Evolutionary conservation across 2,888 invertebrate genomes (phyloP), one percentile per base, ranked within the genome.

Genomic region (Melanostoma scalare): DNA sequence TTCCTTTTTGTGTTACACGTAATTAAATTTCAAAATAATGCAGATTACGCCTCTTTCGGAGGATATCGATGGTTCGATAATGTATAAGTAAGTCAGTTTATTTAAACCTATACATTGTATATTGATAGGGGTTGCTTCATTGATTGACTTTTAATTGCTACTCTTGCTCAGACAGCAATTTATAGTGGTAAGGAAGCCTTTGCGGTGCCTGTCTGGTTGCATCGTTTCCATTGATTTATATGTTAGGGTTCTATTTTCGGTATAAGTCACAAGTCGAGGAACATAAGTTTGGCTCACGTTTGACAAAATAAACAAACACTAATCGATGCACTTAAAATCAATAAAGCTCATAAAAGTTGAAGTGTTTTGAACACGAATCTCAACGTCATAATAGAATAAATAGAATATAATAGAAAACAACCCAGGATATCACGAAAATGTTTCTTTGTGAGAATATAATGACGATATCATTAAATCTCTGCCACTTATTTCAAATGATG

Each of bases 161-260:
- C 42, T 63, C 46, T 50, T 46, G 63, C 36, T 8, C 6, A 42
- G 31, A 20, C 10, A 38, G 48, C 30, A n/a, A 58, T 42, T 36
- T 68, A 36, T 50, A 61, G 20, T 20, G 20, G 20, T 6, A 10
- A 40, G 48, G 50, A 68, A 79, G 55, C 55, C 48, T 38, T 55
- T 3, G 6, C 40, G 55, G 31, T 79, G 60, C 68, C 50, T 44
- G 33, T 10, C 31, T 10, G 44, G 30, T 38, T 60, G 75, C 58
- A 71, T 71, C 76, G 67, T 71, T 63, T 65, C 53, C 76, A 75
- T 81, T 68, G 65, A 61, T 67, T 71, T 60, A 65, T 36, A 20
- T 20, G 20, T 61, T 48, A 42, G 20, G 30, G 30, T 53, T 75
- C 53, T 46, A 68, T 63, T 71, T 63, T n/a, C 38, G 48, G 58